Conservation (phyloP, 2,113 vertebrate genomes). For the Nerophis lumbriciformis region DNA sequence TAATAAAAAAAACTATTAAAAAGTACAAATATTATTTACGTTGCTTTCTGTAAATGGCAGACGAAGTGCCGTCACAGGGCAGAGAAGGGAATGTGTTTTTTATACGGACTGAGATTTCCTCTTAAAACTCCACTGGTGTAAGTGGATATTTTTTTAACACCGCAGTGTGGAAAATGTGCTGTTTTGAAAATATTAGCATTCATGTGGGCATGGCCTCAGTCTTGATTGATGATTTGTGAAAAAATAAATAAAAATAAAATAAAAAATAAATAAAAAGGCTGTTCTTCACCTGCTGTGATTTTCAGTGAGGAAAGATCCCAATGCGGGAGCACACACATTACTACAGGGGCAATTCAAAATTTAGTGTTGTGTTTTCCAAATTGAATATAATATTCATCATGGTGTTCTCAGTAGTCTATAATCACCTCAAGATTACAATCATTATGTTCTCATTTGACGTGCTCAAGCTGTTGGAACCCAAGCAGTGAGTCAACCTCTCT, state of each 20-base stretch:
- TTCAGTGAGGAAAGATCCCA: neutral
- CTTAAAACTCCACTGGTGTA: too few species aligned
- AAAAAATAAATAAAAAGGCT: too few species aligned
- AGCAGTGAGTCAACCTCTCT: neutral
- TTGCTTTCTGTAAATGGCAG: too few species aligned
- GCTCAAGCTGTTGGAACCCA: neutral
- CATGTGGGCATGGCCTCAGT: too few species aligned
- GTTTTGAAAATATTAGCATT: neutral
- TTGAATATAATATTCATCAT: conserved; percentile 1
- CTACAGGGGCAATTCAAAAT: neutral
- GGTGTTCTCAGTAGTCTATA: conserved; percentile 4
- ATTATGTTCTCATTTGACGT: conserved; percentile 6
- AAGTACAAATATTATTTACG: too few species aligned
- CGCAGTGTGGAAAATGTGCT: neutral
- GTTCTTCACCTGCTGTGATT: neutral
- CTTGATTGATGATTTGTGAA: too few species aligned
- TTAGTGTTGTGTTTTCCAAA: neutral
- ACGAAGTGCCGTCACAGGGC: too few species aligned
- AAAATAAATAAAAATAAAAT: too few species aligned
- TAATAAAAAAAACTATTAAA: too few species aligned
- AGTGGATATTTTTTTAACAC: too few species aligned
- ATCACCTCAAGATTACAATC: conserved; percentile 9
- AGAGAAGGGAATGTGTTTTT: too few species aligned
- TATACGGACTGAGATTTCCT: too few species aligned
- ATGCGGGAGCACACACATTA: neutral